Conservation (phyloP, 2,113 vertebrate species). For the Petrocephalus microphthalmus region DNA sequence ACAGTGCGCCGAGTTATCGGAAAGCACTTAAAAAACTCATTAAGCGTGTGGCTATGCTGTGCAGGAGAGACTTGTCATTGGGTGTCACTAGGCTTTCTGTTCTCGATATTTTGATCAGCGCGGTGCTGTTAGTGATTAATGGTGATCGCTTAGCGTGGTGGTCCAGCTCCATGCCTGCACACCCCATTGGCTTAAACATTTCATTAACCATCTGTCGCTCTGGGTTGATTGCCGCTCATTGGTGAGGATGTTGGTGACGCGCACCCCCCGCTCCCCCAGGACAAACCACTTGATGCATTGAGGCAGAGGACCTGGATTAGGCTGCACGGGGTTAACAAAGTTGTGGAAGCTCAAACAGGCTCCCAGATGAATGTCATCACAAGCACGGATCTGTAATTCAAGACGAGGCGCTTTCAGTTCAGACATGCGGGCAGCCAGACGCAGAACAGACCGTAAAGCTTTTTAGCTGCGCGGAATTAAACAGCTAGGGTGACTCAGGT, state of each 20-base stretch:
- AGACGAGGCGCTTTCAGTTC: not conserved
- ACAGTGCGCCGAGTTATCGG: not conserved
- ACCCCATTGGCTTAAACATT: not conserved
- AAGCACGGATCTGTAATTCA: not conserved
- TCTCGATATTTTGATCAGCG: not conserved
- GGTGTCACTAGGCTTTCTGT: not conserved
- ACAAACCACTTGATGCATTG: not conserved
- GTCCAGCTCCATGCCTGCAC: not conserved
- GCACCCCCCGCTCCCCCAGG: not conserved
- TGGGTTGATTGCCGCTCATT: not conserved
- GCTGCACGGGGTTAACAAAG: not conserved
- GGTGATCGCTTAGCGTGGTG: not conserved
- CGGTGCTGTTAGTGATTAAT: not conserved
- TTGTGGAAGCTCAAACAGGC: not conserved
- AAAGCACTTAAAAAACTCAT: not conserved
- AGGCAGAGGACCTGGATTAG: not conserved
- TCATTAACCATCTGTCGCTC: not conserved
- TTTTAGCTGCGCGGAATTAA: conserved; percentile 2
- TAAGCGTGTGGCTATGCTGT: not conserved
- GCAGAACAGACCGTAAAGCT: not conserved
- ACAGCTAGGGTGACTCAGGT: not conserved
- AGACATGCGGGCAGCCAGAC: not conserved
- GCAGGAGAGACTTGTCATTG: not conserved
- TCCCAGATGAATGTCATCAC: not conserved
- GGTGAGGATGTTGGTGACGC: not conserved